Evolutionary conservation across 2,888 invertebrate species (phyloP).

Genomic region (Chydorus sphaericus): DNA sequence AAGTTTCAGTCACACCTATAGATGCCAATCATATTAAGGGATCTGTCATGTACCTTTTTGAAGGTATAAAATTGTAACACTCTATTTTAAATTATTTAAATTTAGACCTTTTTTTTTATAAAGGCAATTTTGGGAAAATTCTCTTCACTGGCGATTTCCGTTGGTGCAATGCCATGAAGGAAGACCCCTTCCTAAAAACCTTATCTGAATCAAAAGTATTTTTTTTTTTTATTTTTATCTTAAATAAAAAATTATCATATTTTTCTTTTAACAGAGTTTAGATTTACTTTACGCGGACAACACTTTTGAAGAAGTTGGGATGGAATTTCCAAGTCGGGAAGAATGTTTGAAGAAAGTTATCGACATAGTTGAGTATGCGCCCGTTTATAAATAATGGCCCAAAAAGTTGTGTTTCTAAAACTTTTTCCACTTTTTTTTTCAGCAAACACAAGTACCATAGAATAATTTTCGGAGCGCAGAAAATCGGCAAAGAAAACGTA

Average conservation of each 20-base stretch:
- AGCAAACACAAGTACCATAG: constrained; percentile 1
- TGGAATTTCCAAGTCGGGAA: not conserved
- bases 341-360: not conserved
- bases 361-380: not conserved
- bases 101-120: not conserved
- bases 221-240: not conserved
- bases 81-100: not conserved
- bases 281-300: constrained; percentile 4
- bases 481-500: constrained; percentile 8
- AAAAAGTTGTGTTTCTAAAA: not conserved
- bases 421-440: not conserved
- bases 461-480: constrained; percentile 7
- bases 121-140: constrained; percentile 1
- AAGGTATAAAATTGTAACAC: not conserved
- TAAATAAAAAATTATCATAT: not conserved
- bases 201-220: not conserved
- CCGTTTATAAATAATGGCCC: not conserved
- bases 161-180: not conserved
- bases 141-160: constrained; percentile 6
- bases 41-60: constrained; percentile 6
- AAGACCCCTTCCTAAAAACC: not conserved
- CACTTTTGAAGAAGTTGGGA: not conserved
- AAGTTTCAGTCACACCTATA: not conserved
- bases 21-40: constrained; percentile 7
- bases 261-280: not conserved